Evolutionary conservation across 1,140 invertebrate species (phyloP), one percentile per base, ranked within the genome.

Genomic region (Drosophila lacertosa): DNA sequence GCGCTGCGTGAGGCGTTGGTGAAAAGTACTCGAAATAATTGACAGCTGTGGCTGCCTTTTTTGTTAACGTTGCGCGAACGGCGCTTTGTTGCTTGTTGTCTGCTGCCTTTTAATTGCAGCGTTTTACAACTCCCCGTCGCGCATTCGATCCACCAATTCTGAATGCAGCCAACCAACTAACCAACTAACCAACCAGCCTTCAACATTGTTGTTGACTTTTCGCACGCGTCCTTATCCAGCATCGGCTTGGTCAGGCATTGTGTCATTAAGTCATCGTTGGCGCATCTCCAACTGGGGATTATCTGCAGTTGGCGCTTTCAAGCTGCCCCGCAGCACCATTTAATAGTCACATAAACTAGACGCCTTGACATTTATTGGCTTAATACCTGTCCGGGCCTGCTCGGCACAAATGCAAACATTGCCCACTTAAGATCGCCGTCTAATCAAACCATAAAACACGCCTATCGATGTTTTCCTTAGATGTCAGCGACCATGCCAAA

Each of bases 21-120:
- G 82, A 88, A 88, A 88, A 88, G 82, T 88, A 88, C 82, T 88
- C 83, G 82, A 88, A 88, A 88, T 88, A 88, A 88, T 88, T 88
- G 83, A 88, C 82, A 88, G 82, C 82, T 88, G 82, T 89, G 74
- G 82, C 77, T 86, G 77, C 77, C 77, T 88, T 88, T 88, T 88
- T 88, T 88, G 78, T 78, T 89, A 63, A 69, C 59, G 60, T 74
- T 63, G 55, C 62, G 35, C 62, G 35, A 53, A 18, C 59, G 71
- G 59, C 66, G 64, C 65, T 63, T 62, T 65, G 62, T 66, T 59
- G 53, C 62, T 60, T 50, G 42, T 50, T 60, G 42, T 55, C 69
- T 67, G 37, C 44, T 58, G 69, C 74, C 74, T 88, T 86, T 88
- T 86, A 86, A 86, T 86, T 86, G 82, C 80, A 82, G 77, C 63